These are phyloP conservation scores for Synodontis membranacea DNA, from an alignment of 2,113 vertebrate species.

Conservation along the genomic window DNA sequence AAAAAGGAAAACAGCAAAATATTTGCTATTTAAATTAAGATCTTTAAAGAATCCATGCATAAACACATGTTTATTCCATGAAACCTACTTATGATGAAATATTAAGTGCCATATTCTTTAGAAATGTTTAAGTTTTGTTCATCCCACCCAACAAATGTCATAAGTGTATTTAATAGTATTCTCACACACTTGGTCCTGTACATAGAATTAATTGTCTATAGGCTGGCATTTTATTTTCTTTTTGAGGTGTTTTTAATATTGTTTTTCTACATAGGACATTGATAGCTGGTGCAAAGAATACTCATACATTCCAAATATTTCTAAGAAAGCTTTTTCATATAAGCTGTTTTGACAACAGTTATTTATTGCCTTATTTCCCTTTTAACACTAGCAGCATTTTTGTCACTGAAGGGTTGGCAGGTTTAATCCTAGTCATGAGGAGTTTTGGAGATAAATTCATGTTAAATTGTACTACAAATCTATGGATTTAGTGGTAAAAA, in stretches of 20 bases:
- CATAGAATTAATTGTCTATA: conserved; percentile 48
- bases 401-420: conserved; percentile 22
- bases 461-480: conserved; percentile 10
- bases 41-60: conserved; percentile 40
- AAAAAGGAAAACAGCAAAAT: conserved; percentile 36
- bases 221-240: conserved; percentile 35
- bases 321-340: conserved; percentile 49
- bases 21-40: conserved; percentile 23
- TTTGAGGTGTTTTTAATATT: conserved; percentile 44
- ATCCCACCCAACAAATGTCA: conserved; percentile 32
- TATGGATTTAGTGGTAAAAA: conserved; percentile 27
- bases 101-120: conserved; percentile 49
- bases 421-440: conserved; percentile 26
- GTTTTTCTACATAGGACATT: conserved; percentile 47
- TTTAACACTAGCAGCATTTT: conserved; percentile 44
- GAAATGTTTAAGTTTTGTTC: conserved; percentile 34
- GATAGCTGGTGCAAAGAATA: conserved; percentile 46
- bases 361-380: conserved; percentile 59
- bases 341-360: conserved; percentile 43
- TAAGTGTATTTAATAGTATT: conserved; percentile 46
- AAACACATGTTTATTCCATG: conserved; percentile 31
- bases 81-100: conserved; percentile 32
- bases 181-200: conserved; percentile 48
- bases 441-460: not conserved
- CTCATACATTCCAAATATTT: conserved; percentile 61